phyloP scores from a whole-genome alignment of 2,888 invertebrate species.

The Bombylius discolor region DNA sequence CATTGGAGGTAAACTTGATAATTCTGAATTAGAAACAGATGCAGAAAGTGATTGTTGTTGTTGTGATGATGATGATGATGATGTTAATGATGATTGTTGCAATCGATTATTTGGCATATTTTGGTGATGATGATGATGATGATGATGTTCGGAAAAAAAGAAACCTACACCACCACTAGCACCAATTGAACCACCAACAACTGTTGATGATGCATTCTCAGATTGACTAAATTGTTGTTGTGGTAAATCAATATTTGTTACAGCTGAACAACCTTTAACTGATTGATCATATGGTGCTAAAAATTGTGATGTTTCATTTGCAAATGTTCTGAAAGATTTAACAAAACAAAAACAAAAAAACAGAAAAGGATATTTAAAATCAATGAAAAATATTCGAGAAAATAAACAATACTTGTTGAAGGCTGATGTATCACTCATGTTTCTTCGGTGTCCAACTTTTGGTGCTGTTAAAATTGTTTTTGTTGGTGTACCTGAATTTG shows the following conservation, averaged over 20 bases:
- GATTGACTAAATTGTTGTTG: neutral
- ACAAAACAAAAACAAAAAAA: conserved; percentile 4
- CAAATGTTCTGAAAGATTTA: conserved; percentile 45
- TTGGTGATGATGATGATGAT: neutral
- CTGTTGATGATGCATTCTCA: neutral
- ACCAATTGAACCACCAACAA: neutral
- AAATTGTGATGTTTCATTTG: conserved; percentile 60
- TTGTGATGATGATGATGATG: neutral
- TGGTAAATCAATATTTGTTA: conserved; percentile 18
- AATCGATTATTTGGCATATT: conserved; percentile 7
- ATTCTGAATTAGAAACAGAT: conserved; percentile 30
- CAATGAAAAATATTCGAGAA: conserved; percentile 15
- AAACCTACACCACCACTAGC: conserved; percentile 4
- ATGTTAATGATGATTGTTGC: neutral
- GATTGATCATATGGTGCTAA: conserved; percentile 59
- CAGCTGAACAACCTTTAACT: conserved; percentile 39
- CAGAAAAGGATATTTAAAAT: no score
- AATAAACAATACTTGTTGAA: conserved; percentile 52
- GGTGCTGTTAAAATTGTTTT: conserved; percentile 30
- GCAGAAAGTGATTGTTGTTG: conserved; percentile 20
- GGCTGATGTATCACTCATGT: conserved; percentile 73
- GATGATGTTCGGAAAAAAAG: neutral
- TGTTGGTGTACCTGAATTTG: conserved; percentile 23
- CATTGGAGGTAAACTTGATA: conserved; percentile 22
- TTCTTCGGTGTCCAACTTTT: conserved; percentile 52